Conservation (phyloP, 2,113 vertebrate genomes). For the Alligator sinensis region DNA sequence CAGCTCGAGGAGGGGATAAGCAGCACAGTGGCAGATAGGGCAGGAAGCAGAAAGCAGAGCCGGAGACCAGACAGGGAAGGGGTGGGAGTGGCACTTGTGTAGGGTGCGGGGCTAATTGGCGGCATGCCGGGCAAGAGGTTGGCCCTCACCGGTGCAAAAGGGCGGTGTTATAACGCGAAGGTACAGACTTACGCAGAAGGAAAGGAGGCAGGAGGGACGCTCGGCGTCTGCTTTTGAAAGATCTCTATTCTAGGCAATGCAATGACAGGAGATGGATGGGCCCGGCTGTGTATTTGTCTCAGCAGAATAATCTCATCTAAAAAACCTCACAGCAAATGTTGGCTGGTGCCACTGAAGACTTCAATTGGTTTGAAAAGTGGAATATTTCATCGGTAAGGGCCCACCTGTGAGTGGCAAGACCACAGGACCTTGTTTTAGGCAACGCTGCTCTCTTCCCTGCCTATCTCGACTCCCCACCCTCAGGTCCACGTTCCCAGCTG, state of each 20-base stretch:
- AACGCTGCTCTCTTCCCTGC: not conserved
- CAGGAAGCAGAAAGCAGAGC: too few relatives aligned
- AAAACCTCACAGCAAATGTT: not conserved
- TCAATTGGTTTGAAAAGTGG: conserved; percentile 29
- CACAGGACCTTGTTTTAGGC: not conserved
- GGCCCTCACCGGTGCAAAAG: too few relatives aligned
- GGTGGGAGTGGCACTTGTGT: too few relatives aligned
- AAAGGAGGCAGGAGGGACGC: not conserved
- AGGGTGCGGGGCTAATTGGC: too few relatives aligned
- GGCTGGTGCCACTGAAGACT: conserved; percentile 23
- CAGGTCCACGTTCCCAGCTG: not conserved
- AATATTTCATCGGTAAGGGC: not conserved
- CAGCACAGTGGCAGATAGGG: too few relatives aligned
- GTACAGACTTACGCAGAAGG: not conserved
- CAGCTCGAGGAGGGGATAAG: too few relatives aligned
- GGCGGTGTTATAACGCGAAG: not conserved
- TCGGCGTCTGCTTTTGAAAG: not conserved
- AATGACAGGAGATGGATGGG: conserved; percentile 41
- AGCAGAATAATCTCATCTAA: conserved; percentile 52
- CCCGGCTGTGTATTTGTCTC: conserved; percentile 44
- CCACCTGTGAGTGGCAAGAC: not conserved
- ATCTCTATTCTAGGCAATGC: conserved; percentile 40
- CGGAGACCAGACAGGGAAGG: too few relatives aligned
- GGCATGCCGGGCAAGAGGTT: too few relatives aligned
- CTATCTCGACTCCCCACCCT: not conserved